phyloP scores from a whole-genome alignment of 2,888 invertebrate genomes.

The Ophion obscuratus region DNA sequence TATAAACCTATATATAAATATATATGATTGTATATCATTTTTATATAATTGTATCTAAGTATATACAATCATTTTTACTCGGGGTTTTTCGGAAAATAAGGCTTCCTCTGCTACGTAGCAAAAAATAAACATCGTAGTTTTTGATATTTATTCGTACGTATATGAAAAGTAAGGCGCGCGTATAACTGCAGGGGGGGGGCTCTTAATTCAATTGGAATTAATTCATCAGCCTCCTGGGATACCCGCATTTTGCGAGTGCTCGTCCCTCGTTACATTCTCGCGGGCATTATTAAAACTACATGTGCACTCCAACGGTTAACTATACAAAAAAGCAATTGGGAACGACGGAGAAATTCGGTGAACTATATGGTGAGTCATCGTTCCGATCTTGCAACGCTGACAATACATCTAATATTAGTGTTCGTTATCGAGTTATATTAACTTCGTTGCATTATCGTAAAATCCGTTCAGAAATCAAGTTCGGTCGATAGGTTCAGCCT shows the following conservation, averaged over 20 bases:
- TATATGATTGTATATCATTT: too few relatives aligned
- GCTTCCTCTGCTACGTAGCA: not conserved
- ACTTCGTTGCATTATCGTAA: slow-evolving; percentile 35
- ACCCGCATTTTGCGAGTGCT: slow-evolving; percentile 56
- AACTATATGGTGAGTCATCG: not conserved
- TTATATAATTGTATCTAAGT: too few relatives aligned
- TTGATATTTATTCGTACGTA: not conserved
- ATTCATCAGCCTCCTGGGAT: slow-evolving; percentile 47
- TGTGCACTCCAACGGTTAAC: not conserved
- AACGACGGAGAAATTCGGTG: slow-evolving; percentile 3
- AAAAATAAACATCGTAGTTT: not conserved
- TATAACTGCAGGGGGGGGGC: not conserved
- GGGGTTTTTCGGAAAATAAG: too few relatives aligned
- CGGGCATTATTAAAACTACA: slow-evolving; percentile 22
- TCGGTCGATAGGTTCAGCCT: too few relatives aligned
- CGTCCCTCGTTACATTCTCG: slow-evolving; percentile 49
- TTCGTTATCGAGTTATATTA: not conserved
- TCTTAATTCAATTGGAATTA: slow-evolving; percentile 57
- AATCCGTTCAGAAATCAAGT: not conserved
- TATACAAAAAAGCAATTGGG: slow-evolving; percentile 36
- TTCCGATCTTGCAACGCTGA: not conserved
- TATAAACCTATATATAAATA: too few relatives aligned
- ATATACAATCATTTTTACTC: too few relatives aligned
- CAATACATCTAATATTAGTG: slow-evolving; percentile 17
- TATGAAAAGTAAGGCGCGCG: not conserved